phyloP scores from a whole-genome alignment of 1,140 invertebrate genomes.

The Neodiprion lecontei region DNA sequence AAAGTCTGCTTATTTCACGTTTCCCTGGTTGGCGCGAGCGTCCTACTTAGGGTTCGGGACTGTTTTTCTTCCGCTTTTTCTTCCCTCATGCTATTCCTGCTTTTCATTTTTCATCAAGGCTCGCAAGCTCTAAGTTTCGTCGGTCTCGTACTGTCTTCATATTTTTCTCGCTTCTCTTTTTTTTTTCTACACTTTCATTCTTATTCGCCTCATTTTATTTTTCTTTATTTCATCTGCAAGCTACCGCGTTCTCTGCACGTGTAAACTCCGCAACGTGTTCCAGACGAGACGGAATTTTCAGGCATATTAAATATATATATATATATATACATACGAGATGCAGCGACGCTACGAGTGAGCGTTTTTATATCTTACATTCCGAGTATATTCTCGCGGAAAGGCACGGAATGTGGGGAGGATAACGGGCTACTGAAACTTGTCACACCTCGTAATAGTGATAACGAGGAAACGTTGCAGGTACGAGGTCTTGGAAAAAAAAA shows the following conservation, averaged over 20 bases:
- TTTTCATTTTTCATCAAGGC: slow-evolving; percentile 6
- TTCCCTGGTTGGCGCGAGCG: background rate
- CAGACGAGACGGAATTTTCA: no score
- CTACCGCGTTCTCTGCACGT: no score
- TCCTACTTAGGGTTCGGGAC: background rate
- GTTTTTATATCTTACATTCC: background rate
- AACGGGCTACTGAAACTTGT: background rate
- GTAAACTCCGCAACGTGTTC: no score
- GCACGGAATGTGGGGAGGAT: background rate
- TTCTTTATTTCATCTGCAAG: no score
- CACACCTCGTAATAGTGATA: background rate
- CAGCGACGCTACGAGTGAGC: background rate
- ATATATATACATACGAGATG: no score
- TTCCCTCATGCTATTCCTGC: background rate
- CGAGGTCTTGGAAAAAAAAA: no score
- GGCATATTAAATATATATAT: no score
- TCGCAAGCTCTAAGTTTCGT: background rate
- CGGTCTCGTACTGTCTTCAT: background rate
- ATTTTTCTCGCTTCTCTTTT: background rate
- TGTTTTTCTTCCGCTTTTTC: no score
- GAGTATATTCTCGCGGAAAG: background rate
- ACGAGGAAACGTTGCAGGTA: background rate
- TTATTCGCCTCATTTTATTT: no score
- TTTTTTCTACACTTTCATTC: no score
- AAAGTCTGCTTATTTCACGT: background rate